phyloP scores from a whole-genome alignment of 2,113 vertebrate species.

The Lampris megalopsis region DNA sequence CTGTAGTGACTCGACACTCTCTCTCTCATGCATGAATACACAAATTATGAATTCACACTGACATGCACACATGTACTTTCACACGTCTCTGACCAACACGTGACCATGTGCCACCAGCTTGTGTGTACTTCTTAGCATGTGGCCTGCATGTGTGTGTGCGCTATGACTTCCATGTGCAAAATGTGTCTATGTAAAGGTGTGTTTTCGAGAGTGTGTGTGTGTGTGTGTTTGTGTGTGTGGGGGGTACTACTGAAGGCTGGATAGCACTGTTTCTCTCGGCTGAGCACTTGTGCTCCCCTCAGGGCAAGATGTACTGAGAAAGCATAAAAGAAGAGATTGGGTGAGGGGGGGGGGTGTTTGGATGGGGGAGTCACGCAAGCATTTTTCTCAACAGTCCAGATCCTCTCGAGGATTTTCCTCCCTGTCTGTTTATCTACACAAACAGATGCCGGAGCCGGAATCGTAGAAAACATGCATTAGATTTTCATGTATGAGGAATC shows the following conservation, averaged over 20 bases:
- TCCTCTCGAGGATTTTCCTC: slow-evolving; percentile 45
- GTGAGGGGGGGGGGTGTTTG: slow-evolving; percentile 4
- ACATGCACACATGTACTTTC: slow-evolving; percentile 44
- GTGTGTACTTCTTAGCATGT: slow-evolving; percentile 24
- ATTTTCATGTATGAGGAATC: slow-evolving; percentile 50
- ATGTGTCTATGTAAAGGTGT: not conserved
- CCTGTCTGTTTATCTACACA: slow-evolving; percentile 66
- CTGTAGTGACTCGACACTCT: slow-evolving; percentile 3
- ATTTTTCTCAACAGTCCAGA: slow-evolving; percentile 63
- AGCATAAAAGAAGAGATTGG: slow-evolving; percentile 34
- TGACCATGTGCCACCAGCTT: slow-evolving; percentile 54
- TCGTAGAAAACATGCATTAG: slow-evolving; percentile 47
- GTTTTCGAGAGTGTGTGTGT: slow-evolving; percentile 1
- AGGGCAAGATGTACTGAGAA: slow-evolving; percentile 59
- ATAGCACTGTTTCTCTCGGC: slow-evolving; percentile 58
- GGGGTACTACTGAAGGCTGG: slow-evolving; percentile 51
- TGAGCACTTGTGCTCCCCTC: slow-evolving; percentile 61
- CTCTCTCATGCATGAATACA: not conserved
- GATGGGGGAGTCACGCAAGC: slow-evolving; percentile 57
- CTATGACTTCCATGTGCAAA: too few relatives aligned
- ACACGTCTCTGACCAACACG: slow-evolving; percentile 47
- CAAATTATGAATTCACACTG: slow-evolving; percentile 20
- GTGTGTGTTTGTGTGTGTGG: slow-evolving; percentile 22
- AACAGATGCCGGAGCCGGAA: slow-evolving; percentile 70
- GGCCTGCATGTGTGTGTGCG: slow-evolving; percentile 27